A percentile compares a stretch with the other conserved stretches of the same genome.
Evolutionary conservation across 37 sponge, comb jelly and placozoan genomes (phyloP).

Genomic region (Petrosia ficiformis): DNA sequence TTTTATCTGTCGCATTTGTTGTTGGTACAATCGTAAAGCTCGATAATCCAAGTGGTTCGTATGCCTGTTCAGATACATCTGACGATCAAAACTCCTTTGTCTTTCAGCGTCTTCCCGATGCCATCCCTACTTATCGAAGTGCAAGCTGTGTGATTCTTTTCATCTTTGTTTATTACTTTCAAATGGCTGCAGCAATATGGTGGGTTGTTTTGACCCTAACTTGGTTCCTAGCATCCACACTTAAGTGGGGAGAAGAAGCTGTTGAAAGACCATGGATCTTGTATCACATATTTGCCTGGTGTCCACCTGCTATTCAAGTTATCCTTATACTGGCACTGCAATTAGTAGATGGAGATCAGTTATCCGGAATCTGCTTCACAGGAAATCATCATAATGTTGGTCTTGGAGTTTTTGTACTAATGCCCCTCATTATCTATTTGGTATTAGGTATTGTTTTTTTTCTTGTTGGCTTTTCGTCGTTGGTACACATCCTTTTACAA

Average conservation of each 20-base stretch:
- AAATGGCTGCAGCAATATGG: slow-evolving; percentile 81
- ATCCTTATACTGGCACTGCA: slow-evolving; percentile 56
- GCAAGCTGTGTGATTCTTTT: slow-evolving; percentile 76
- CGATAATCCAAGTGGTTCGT: slow-evolving; percentile 17
- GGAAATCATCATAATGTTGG: slow-evolving; percentile 54
- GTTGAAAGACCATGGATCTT: slow-evolving; percentile 72
- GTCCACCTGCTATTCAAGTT: slow-evolving; percentile 65
- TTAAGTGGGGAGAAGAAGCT: slow-evolving; percentile 96
- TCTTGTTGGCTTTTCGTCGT: slow-evolving; percentile 63
- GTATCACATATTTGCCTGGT: slow-evolving; percentile 88
- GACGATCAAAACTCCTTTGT: slow-evolving; percentile 25
- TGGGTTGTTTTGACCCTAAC: slow-evolving; percentile 90
- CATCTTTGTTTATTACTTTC: slow-evolving; percentile 73
- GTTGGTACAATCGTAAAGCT: slow-evolving; percentile 71
- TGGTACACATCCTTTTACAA: slow-evolving; percentile 57
- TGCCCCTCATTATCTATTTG: slow-evolving; percentile 65
- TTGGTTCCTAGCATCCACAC: slow-evolving; percentile 91
- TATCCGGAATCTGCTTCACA: slow-evolving; percentile 72
- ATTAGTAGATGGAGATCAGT: slow-evolving; percentile 85
- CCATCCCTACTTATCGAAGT: slow-evolving; percentile 27
- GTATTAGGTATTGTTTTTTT: slow-evolving; percentile 61
- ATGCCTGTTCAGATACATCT: slow-evolving; percentile 36
- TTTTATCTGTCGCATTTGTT: slow-evolving; percentile 76
- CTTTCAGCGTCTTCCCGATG: slow-evolving; percentile 57
- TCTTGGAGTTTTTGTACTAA: slow-evolving; percentile 74